Conservation (phyloP, 2,797 vertebrate species). For the Bradypodion ventrale region DNA sequence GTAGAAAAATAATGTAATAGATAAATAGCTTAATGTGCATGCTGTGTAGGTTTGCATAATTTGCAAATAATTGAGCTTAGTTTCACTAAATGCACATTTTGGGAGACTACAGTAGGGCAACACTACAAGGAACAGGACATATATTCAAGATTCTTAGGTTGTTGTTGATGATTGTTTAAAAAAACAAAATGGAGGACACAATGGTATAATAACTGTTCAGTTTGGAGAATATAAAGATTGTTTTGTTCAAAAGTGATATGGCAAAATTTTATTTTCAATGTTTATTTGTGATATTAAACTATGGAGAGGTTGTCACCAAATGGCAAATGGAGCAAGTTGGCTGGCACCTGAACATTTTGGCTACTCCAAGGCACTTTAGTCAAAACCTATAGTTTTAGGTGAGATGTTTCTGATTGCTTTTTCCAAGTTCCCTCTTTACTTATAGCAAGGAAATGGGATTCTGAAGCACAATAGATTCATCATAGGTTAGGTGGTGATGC, state of each 20-base stretch:
- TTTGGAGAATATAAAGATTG: slow-evolving; percentile 19
- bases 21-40: no score
- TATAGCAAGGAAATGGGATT: neutral
- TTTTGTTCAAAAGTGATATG: slow-evolving; percentile 37
- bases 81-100: neutral
- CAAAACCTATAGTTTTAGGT: slow-evolving; percentile 31
- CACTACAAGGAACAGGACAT: neutral
- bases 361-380: slow-evolving; percentile 33
- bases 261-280: slow-evolving; percentile 37
- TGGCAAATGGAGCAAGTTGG: slow-evolving; percentile 31
- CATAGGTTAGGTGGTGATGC: slow-evolving; percentile 17
- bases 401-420: neutral
- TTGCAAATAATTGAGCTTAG: no score
- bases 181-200: neutral
- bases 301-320: slow-evolving; percentile 41
- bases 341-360: slow-evolving; percentile 39
- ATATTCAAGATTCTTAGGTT: accelerated
- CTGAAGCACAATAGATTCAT: neutral
- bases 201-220: neutral
- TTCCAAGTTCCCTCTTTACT: neutral
- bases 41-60: no score
- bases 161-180: neutral
- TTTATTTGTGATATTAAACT: slow-evolving; percentile 54
- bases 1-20: no score
- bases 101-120: neutral